A percentile compares a stretch with the other conserved stretches of the same genome.
Evolutionary conservation across 2,888 invertebrate genomes (phyloP).

Genomic region (Aphidoletes aphidimyza): DNA sequence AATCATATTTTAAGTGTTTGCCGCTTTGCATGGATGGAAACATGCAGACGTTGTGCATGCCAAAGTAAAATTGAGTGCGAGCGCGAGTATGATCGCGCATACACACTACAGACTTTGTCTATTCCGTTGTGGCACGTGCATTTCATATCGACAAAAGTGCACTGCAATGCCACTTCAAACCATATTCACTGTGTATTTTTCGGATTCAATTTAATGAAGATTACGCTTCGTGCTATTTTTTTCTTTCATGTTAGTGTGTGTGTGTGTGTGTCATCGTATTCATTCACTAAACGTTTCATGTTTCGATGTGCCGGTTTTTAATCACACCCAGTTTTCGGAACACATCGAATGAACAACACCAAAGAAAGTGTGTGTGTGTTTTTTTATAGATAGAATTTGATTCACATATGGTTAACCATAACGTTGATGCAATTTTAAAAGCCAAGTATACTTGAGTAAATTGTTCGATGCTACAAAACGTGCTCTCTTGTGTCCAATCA

Average conservation of each 20-base stretch:
- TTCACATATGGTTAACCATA: conserved; percentile 6
- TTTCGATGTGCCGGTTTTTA: conserved; percentile 17
- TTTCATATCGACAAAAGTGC: neutral
- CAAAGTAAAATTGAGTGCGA: neutral
- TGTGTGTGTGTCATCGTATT: no score
- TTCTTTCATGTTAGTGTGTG: no score
- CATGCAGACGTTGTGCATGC: neutral
- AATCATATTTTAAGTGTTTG: conserved; percentile 40
- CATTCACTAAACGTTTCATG: neutral
- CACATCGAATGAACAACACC: neutral
- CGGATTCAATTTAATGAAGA: conserved; percentile 28
- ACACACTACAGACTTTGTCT: neutral
- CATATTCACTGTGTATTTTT: neutral
- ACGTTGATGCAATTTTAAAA: conserved; percentile 1
- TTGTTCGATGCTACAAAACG: conserved; percentile 4
- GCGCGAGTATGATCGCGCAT: neutral
- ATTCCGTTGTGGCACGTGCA: conserved; percentile 40
- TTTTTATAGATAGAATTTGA: conserved; percentile 9
- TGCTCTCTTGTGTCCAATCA: conserved; percentile 11
- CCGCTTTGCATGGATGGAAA: conserved; percentile 13
- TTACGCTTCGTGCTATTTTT: conserved; percentile 1
- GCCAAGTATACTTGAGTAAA: neutral
- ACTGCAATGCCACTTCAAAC: neutral
- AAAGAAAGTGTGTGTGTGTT: neutral
- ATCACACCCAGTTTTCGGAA: neutral